Base-by-base conservation (phyloP, 2,888 invertebrate genomes). In the Volucella inanis region DNA sequence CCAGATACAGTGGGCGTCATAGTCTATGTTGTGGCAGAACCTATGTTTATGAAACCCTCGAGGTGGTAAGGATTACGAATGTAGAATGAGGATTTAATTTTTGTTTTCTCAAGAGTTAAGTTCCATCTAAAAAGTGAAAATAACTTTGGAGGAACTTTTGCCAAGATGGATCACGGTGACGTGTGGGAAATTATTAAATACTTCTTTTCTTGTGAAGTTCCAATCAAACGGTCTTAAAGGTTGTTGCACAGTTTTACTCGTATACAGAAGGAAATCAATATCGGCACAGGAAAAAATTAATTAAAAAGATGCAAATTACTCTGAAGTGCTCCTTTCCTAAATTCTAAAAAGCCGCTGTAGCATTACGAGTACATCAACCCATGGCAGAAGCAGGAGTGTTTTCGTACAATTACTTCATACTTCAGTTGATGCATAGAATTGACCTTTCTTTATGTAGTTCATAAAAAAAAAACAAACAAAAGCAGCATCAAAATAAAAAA, bases 391-490 rank as follows among this genome's bases (percentile, higher is more conserved):
- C 39, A 50, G 52, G 41, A 59, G 38, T 15, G 39, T 55, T 62
- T 55, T 38, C 54, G 61, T 70, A 45, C 50, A 47, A 65, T 71
- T 64, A 68, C 49, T 49, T 45, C 9, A 67, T 75, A 70, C 80
- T 49, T 84, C 75, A 80, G 64, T 80, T 68, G 70, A 49, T 45
- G 50, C 68, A 70, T 75, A 67, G 59, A 84, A 84, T 65, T 79
- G 80, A 79, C 70, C 84, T 74, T 52, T 14, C 64, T 70, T 74
- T 49, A 52, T n/a, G 45, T 39, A 68, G 74, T 57, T 75, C 41
- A 71, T 52, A 22, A 11, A 57, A 59, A 76, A 72, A 47, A 31
- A 65, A 67, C 14, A 55, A 10, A 49, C 22, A 31, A 31, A 50
- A 22, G 43, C n/a, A 50, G 71, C 57, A 61, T n/a, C n/a, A n/a